Evolutionary conservation across 2,888 invertebrate species (phyloP), one percentile per base, ranked within the genome.

Genomic region (Chrysina gloriosa): DNA sequence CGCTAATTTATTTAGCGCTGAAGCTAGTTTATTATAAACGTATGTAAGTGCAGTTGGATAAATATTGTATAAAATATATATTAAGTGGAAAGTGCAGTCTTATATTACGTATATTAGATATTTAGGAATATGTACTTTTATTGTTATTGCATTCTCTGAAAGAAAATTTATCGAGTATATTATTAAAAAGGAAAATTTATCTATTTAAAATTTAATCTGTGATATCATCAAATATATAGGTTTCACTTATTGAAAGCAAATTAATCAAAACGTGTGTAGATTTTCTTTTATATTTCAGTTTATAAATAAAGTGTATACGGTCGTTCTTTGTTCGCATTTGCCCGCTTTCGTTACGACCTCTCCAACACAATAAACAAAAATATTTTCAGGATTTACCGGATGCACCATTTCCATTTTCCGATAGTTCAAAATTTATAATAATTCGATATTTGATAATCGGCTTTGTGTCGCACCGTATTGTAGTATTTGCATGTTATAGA

Each of bases 151-250:
- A 63, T 64, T 64, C 14, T 64, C 36, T 39, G 36, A 34, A 16
- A 27, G 9, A 23, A 56, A 56, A 31, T 39, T 39, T 56, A 56
- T 39, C 6, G 31, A 56, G n/a, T 27, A 14, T 61, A 61, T 61
- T 42, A 42, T 42, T 61, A 9, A 31, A 52, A 52, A 16, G 31
- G 34, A 61, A 61, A 61, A 42, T 61, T 14, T 61, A 61, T 65
- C 39, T 64, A 52, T 65, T 65, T 65, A 63, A 67, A 68, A 63
- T 68, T 68, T 68, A 63, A 68, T 63, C 68, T 68, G 68, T 68
- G 68, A 68, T 68, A 68, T 68, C 67, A 61, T 67, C 68, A 68
- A 63, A 54, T 63, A 48, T 54, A 42, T 61, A 61, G 42, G 58
- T 61, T 61, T 61, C 58, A 61, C 58, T 31, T 31, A 52, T 52